These are phyloP conservation scores for Ladona fulva DNA, from an alignment of 1,140 invertebrate species.

Conservation along the genomic window DNA sequence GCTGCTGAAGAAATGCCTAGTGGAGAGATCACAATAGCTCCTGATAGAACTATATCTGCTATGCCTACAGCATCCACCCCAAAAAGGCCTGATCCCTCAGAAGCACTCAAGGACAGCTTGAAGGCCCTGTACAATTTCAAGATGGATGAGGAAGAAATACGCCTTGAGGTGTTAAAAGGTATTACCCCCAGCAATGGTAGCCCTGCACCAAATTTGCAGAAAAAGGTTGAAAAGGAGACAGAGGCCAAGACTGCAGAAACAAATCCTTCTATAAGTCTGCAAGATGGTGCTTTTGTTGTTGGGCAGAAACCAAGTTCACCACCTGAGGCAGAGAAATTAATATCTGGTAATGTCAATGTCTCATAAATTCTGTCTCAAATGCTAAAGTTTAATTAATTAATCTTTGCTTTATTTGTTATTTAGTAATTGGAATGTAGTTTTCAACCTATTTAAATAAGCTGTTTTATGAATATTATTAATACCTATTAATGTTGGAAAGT, in stretches of 20 bases:
- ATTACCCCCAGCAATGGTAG: background rate
- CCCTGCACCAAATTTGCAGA: background rate
- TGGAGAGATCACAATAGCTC: background rate
- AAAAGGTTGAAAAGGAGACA: background rate
- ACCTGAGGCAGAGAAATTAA: background rate
- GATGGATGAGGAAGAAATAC: background rate
- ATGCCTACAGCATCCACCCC: background rate
- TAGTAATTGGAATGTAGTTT: too few species aligned
- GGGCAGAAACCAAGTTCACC: background rate
- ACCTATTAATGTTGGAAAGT: too few species aligned
- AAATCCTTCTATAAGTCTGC: background rate
- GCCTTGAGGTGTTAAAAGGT: background rate
- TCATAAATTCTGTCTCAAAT: too few species aligned
- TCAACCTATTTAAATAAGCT: too few species aligned
- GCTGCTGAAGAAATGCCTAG: constrained; percentile 25
- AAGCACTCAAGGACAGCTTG: background rate
- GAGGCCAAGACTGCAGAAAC: background rate
- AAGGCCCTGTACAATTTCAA: background rate
- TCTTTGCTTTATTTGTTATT: too few species aligned
- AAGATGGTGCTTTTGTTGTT: background rate
- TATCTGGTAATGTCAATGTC: background rate
- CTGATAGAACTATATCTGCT: background rate
- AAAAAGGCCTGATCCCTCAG: background rate
- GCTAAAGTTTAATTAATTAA: too few species aligned
- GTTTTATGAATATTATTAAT: too few species aligned